These are phyloP conservation scores for Eublepharis macularius DNA, from an alignment of 2,113 vertebrate genomes.

Conservation along the genomic window DNA sequence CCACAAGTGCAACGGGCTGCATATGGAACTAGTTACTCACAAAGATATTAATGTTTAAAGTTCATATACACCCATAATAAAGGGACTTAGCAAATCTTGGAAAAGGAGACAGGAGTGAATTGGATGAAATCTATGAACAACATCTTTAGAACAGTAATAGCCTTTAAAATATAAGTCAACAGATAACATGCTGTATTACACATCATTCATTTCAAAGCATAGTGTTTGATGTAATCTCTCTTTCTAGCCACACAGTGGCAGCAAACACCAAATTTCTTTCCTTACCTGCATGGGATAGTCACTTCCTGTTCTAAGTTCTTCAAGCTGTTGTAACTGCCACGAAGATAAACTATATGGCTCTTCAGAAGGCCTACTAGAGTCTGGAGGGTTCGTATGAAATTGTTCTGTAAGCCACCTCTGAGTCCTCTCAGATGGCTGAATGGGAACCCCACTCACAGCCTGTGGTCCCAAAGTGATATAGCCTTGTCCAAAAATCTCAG, in stretches of 20 bases:
- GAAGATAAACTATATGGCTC: slow-evolving; percentile 62
- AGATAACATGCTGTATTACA: not conserved
- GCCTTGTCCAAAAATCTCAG: slow-evolving; percentile 70
- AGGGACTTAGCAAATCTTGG: not conserved
- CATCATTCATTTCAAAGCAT: not conserved
- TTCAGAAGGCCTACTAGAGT: slow-evolving; percentile 76
- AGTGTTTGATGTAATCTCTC: not conserved
- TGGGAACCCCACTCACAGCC: slow-evolving; percentile 80
- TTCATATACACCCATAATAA: not conserved
- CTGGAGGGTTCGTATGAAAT: slow-evolving; percentile 82
- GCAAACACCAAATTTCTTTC: slow-evolving; percentile 49
- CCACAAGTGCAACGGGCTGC: not conserved
- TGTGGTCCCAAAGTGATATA: slow-evolving; percentile 76
- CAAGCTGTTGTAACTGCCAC: slow-evolving; percentile 78
- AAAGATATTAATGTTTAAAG: not conserved
- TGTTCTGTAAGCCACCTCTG: slow-evolving; percentile 97
- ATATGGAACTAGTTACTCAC: not conserved
- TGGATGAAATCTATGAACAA: not conserved
- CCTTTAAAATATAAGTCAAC: not conserved
- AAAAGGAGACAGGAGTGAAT: not conserved
- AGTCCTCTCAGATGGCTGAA: slow-evolving; percentile 88
- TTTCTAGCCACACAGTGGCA: slow-evolving; percentile 69
- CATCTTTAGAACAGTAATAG: not conserved
- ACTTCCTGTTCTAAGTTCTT: slow-evolving; percentile 70
- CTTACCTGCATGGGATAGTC: slow-evolving; percentile 82